Conservation (phyloP, 2,797 vertebrate species). For the Limosa lapponica region DNA sequence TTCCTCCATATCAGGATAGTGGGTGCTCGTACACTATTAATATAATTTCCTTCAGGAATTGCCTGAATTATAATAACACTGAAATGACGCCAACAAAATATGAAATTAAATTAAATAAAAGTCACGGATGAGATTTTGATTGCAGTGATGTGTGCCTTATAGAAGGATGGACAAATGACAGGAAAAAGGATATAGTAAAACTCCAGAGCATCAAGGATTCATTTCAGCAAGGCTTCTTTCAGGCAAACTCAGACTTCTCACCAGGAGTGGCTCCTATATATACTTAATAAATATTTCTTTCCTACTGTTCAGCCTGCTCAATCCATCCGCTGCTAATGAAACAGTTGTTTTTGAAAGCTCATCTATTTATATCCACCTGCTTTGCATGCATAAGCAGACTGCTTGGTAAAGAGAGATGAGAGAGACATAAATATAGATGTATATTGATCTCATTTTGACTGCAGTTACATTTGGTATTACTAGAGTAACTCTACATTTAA, state of each 20-base stretch:
- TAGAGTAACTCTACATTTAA: background rate
- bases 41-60: background rate
- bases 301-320: background rate
- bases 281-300: conserved; percentile 49
- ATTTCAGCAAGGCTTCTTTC: background rate
- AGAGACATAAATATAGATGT: conserved; percentile 32
- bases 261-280: background rate
- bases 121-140: background rate
- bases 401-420: background rate
- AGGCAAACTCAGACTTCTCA: background rate
- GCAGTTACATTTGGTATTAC: background rate
- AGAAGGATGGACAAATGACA: background rate
- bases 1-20: background rate
- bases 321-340: conserved; percentile 41
- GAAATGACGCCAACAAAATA: background rate
- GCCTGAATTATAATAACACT: background rate
- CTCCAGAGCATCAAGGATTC: background rate
- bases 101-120: background rate
- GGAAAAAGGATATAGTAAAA: background rate
- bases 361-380: conserved; percentile 52
- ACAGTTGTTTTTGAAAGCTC: conserved; percentile 47
- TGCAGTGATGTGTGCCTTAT: background rate
- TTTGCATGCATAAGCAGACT: background rate
- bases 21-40: background rate
- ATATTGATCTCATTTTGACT: conserved; percentile 9